Conservation (phyloP, 2,797 vertebrate genomes). For the Phrynocephalus forsythii region DNA sequence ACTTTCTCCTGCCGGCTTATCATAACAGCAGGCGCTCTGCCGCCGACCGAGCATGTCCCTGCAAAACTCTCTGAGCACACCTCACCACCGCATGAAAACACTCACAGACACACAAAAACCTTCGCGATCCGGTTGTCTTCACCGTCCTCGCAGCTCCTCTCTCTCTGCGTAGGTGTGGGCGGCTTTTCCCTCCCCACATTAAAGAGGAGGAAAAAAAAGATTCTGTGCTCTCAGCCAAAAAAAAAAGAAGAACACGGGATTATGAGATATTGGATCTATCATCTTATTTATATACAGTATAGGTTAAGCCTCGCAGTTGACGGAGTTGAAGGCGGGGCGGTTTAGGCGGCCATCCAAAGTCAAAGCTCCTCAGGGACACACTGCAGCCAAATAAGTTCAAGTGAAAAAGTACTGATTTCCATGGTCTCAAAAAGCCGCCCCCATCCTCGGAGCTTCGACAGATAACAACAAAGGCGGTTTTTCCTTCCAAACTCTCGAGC, state of each 20-base stretch:
- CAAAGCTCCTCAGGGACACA: background rate
- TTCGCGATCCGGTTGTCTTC: background rate
- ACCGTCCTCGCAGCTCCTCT: too few relatives aligned
- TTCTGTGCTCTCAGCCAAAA: background rate
- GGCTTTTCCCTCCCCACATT: background rate
- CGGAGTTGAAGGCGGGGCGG: background rate
- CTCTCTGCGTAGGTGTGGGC: too few relatives aligned
- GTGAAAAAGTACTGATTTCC: background rate
- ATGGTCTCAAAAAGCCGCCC: background rate
- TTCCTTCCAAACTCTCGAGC: background rate
- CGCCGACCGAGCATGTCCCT: conserved; percentile 68
- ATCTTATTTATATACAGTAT: too few relatives aligned
- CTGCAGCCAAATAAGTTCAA: background rate
- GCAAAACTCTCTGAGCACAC: conserved; percentile 60
- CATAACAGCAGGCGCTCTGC: conserved; percentile 75
- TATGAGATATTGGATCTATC: too few relatives aligned
- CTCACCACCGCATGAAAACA: conserved; percentile 41
- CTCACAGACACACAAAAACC: background rate
- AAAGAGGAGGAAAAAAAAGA: background rate
- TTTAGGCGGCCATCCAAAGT: background rate
- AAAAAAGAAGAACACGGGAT: background rate
- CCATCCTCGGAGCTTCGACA: background rate
- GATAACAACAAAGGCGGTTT: background rate
- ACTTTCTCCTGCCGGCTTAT: conserved; percentile 72
- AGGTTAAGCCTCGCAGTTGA: background rate